phyloP scores from a whole-genome alignment of 1,140 invertebrate species.

The Cydia pomonella region DNA sequence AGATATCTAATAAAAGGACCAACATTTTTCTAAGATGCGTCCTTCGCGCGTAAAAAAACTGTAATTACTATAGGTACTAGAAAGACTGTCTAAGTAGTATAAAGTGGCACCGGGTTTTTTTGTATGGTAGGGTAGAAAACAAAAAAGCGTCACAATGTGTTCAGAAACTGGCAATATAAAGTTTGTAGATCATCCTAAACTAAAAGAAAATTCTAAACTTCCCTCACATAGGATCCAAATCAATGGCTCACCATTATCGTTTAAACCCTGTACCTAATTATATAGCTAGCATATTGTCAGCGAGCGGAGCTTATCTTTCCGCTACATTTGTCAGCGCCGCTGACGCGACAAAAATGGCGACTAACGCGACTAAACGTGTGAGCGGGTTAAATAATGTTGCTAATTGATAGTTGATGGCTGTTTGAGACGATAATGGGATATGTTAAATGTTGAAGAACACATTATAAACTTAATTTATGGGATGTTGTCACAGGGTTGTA shows the following conservation, averaged over 20 bases:
- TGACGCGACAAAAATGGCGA: slow-evolving; percentile 8
- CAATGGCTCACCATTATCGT: neutral
- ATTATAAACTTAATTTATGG: neutral
- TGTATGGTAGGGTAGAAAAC: no score
- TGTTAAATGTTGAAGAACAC: slow-evolving; percentile 1
- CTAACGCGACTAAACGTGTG: neutral
- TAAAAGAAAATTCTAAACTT: neutral
- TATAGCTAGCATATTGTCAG: slow-evolving; percentile 4
- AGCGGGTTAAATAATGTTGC: neutral
- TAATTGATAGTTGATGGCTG: slow-evolving; percentile 16
- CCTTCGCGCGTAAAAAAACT: no score
- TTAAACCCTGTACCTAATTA: neutral
- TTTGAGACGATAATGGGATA: neutral
- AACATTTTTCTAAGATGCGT: no score
- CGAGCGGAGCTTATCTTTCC: slow-evolving; percentile 17
- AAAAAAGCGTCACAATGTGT: no score
- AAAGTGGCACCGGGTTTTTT: no score
- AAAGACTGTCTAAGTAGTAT: no score
- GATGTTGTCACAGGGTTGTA: no score
- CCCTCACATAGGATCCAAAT: neutral
- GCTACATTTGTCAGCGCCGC: neutral
- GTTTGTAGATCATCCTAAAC: no score
- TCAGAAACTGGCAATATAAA: no score
- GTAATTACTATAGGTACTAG: no score
- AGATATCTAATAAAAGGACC: no score